phyloP scores from a whole-genome alignment of 2,888 invertebrate species.

The Xestia sexstrigata region DNA sequence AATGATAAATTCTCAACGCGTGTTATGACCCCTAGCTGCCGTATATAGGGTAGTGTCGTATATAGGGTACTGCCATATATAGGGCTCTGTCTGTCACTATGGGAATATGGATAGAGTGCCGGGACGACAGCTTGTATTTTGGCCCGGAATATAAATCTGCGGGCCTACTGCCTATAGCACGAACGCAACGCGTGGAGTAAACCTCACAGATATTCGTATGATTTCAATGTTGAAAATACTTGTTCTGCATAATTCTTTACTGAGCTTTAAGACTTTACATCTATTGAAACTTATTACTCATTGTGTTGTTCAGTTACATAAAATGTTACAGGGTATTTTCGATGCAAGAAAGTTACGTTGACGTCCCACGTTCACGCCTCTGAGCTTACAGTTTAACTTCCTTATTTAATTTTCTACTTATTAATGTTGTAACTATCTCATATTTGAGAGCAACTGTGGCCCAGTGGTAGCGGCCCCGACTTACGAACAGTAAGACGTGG shows the following conservation, averaged over 20 bases:
- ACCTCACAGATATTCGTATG: not conserved
- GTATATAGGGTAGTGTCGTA: constrained; percentile 35
- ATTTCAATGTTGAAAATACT: not conserved
- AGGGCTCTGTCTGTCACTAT: constrained; percentile 52
- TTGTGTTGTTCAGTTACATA: too few relatives aligned
- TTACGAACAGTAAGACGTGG: too few relatives aligned
- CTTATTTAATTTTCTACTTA: too few relatives aligned
- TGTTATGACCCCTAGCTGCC: constrained; percentile 55
- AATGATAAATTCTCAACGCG: constrained; percentile 64
- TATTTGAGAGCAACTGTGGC: too few relatives aligned
- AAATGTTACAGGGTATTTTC: too few relatives aligned
- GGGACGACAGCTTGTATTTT: constrained; percentile 20
- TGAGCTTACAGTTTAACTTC: too few relatives aligned
- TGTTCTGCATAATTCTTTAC: not conserved
- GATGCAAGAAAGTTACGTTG: too few relatives aligned
- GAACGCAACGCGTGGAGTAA: not conserved
- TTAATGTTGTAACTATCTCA: not conserved
- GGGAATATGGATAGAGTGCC: constrained; percentile 46
- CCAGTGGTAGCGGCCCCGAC: too few relatives aligned
- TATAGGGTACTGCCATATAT: constrained; percentile 34
- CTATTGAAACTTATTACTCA: too few relatives aligned
- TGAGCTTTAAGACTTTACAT: not conserved
- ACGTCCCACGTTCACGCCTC: too few relatives aligned
- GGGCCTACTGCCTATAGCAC: not conserved
- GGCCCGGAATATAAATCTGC: constrained; percentile 14